Conservation (phyloP, 1,140 invertebrate species). For the Leptestheria dahalacensis region DNA sequence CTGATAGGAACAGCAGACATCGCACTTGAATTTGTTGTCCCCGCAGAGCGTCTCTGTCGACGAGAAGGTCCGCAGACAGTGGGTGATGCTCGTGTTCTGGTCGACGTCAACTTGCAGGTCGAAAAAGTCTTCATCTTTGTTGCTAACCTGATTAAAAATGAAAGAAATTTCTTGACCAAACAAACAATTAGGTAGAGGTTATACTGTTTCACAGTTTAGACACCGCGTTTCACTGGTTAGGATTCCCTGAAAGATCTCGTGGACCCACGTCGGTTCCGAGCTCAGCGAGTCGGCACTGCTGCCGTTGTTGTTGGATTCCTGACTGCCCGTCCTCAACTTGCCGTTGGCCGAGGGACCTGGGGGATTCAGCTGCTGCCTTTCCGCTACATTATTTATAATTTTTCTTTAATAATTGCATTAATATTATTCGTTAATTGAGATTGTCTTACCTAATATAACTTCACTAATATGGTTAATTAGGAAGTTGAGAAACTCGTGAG, state of each 20-base stretch:
- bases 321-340: neutral
- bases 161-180: neutral
- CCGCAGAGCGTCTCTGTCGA: constrained; percentile 98
- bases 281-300: neutral
- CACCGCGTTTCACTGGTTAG: constrained; percentile 97
- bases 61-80: constrained; percentile 93
- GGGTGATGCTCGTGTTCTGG: constrained; percentile 97
- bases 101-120: constrained; percentile 98
- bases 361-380: constrained; percentile 48
- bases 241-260: constrained; percentile 99
- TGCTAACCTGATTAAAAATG: constrained; percentile 47
- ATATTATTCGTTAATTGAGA: too few species aligned
- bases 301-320: neutral
- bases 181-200: constrained; percentile 17
- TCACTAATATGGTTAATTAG: constrained; percentile 93
- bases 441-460: constrained; percentile 67
- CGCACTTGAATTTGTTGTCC: constrained; percentile 99
- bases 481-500: constrained; percentile 98
- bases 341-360: constrained; percentile 11
- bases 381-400: constrained; percentile 45
- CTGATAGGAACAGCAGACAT: constrained; percentile 94
- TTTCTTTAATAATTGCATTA: too few species aligned
- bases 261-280: constrained; percentile 89
- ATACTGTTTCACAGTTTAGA: constrained; percentile 96
- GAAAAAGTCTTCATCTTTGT: constrained; percentile 98